phyloP scores from a whole-genome alignment of 2,888 invertebrate species.

The Apamea monoglypha region DNA sequence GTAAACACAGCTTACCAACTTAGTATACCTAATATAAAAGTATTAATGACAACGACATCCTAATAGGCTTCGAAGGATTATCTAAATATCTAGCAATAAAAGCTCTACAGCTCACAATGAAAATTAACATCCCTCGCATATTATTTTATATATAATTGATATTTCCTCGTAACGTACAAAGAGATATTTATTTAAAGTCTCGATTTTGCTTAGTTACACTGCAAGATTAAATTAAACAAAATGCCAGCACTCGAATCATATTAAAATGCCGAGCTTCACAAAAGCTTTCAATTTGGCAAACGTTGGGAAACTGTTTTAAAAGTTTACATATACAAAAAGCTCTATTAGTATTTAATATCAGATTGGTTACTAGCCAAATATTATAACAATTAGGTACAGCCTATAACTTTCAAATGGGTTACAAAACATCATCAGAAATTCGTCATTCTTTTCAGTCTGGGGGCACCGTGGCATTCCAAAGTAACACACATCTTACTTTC shows the following conservation, averaged over 20 bases:
- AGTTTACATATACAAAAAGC: constrained; percentile 32
- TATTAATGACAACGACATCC: not conserved
- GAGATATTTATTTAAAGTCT: constrained; percentile 18
- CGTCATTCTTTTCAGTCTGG: constrained; percentile 18
- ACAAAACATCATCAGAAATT: constrained; percentile 20
- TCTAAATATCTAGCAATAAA: not conserved
- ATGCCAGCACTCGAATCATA: constrained; percentile 33
- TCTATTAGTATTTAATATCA: constrained; percentile 44
- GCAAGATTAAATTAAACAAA: constrained; percentile 29
- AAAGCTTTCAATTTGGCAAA: constrained; percentile 65
- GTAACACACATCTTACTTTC: constrained; percentile 60
- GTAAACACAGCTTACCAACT: not conserved
- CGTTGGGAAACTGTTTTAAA: constrained; percentile 33
- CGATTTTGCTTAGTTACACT: constrained; percentile 18
- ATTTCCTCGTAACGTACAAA: constrained; percentile 6
- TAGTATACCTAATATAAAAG: no score
- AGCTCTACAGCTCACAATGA: not conserved
- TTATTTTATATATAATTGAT: not conserved
- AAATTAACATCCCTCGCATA: not conserved
- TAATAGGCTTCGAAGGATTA: not conserved
- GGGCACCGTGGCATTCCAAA: constrained; percentile 6
- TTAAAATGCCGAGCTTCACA: constrained; percentile 47
- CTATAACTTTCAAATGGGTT: constrained; percentile 6
- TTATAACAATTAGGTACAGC: constrained; percentile 28
- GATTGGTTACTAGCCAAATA: constrained; percentile 61